Evolutionary conservation across 2,797 vertebrate species (phyloP).

Genomic region (Rhinogobio ventralis): DNA sequence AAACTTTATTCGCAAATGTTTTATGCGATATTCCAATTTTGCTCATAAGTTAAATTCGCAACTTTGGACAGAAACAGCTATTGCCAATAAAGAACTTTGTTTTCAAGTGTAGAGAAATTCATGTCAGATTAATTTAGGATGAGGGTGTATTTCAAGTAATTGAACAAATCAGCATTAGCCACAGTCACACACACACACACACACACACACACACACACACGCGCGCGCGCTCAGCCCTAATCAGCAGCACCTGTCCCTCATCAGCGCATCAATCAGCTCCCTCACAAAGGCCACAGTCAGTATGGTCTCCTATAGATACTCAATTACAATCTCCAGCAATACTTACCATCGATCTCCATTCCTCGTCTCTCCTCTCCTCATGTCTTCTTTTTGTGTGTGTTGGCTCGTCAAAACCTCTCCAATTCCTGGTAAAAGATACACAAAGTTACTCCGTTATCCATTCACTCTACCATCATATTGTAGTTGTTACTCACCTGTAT

Average conservation of each 20-base stretch:
- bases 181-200: not conserved
- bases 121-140: too few species aligned
- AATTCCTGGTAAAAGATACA: not conserved
- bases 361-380: not conserved
- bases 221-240: not conserved
- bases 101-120: not conserved
- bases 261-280: not conserved
- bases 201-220: too few species aligned
- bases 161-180: not conserved
- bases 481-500: not conserved
- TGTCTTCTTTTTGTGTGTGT: not conserved
- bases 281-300: not conserved
- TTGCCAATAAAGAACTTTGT: not conserved
- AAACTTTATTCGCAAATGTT: too few species aligned
- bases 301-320: not conserved
- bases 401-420: not conserved
- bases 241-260: not conserved
- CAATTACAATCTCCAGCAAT: not conserved
- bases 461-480: not conserved
- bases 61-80: too few species aligned
- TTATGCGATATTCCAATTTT: too few species aligned
- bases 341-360: not conserved
- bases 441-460: not conserved
- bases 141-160: not conserved
- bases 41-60: too few species aligned